A percentile compares a stretch with the other conserved stretches of the same genome.
Evolutionary conservation across 2,888 invertebrate genomes (phyloP).

Genomic region (Drosophila ustulata): DNA sequence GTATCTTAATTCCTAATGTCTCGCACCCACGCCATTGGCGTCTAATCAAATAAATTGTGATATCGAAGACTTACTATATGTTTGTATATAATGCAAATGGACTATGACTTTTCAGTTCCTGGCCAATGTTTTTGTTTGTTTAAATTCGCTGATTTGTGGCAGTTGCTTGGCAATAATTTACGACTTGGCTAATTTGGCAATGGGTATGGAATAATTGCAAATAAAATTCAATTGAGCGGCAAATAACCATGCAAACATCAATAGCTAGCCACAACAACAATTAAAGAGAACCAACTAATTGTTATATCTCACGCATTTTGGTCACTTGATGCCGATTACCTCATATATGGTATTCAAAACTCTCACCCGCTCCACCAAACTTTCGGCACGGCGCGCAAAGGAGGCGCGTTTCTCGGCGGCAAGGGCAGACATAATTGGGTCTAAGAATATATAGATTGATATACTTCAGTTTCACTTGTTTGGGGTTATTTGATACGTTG

Average conservation of each 20-base stretch:
- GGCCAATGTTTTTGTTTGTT: neutral
- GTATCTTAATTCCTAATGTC: conserved; percentile 34
- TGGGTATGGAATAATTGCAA: conserved; percentile 28
- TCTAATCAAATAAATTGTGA: conserved; percentile 53
- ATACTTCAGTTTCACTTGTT: conserved; percentile 17
- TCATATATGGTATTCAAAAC: conserved; percentile 85
- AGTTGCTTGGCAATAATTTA: conserved; percentile 9
- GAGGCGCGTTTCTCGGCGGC: conserved; percentile 83
- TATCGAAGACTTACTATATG: conserved; percentile 11
- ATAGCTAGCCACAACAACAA: conserved; percentile 37
- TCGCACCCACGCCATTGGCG: conserved; percentile 34
- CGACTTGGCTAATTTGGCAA: conserved; percentile 12
- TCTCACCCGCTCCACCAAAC: conserved; percentile 85
- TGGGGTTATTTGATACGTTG: conserved; percentile 15
- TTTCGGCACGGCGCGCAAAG: conserved; percentile 85
- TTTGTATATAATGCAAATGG: neutral
- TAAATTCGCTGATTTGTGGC: conserved; percentile 9
- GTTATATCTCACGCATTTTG: conserved; percentile 81
- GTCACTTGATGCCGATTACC: conserved; percentile 84
- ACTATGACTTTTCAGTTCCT: conserved; percentile 10
- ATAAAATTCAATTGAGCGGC: conserved; percentile 39
- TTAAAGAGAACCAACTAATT: conserved; percentile 47
- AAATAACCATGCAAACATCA: conserved; percentile 35
- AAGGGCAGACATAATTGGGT: conserved; percentile 71
- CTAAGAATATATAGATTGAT: conserved; percentile 3